A percentile compares a stretch with the other conserved stretches of the same genome.
Conservation (phyloP, 2,113 vertebrate genomes). For the Cyprinodon brontotheroides region DNA sequence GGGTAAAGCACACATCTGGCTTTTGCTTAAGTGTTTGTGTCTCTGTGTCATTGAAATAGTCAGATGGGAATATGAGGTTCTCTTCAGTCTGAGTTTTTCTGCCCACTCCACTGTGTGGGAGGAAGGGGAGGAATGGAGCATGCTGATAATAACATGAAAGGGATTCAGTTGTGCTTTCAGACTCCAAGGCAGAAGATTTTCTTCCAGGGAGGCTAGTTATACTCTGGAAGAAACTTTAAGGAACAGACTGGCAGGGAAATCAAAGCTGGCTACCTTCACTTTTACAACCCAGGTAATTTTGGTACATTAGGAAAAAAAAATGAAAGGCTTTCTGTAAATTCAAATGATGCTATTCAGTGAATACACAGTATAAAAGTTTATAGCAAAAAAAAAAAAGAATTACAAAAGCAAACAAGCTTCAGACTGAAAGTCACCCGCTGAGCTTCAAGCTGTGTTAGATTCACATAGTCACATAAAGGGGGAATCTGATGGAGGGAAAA, state of each 20-base stretch:
- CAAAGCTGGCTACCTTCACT: not conserved
- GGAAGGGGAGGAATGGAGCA: slow-evolving; percentile 41
- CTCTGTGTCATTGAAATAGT: slow-evolving; percentile 5
- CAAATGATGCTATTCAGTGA: not conserved
- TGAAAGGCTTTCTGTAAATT: not conserved
- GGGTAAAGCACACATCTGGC: not conserved
- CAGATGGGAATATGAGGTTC: slow-evolving; percentile 42
- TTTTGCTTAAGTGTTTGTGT: not conserved
- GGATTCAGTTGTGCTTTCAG: slow-evolving; percentile 26
- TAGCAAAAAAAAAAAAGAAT: not conserved
- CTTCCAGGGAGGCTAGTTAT: slow-evolving; percentile 26
- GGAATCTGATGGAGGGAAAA: not conserved
- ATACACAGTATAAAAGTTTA: not conserved
- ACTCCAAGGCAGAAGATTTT: slow-evolving; percentile 40
- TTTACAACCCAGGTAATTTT: not conserved
- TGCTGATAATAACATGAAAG: slow-evolving; percentile 60
- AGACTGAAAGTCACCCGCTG: not conserved
- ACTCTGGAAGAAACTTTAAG: slow-evolving; percentile 28
- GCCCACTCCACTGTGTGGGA: slow-evolving; percentile 39
- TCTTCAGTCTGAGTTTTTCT: slow-evolving; percentile 20
- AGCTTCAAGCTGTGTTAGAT: not conserved
- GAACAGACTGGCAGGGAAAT: slow-evolving; percentile 17
- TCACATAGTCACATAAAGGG: not conserved
- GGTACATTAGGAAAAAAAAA: not conserved
- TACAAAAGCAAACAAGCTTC: not conserved